Evolutionary conservation across 2,797 vertebrate genomes (phyloP).

Genomic region (Pipistrellus nathusii): DNA sequence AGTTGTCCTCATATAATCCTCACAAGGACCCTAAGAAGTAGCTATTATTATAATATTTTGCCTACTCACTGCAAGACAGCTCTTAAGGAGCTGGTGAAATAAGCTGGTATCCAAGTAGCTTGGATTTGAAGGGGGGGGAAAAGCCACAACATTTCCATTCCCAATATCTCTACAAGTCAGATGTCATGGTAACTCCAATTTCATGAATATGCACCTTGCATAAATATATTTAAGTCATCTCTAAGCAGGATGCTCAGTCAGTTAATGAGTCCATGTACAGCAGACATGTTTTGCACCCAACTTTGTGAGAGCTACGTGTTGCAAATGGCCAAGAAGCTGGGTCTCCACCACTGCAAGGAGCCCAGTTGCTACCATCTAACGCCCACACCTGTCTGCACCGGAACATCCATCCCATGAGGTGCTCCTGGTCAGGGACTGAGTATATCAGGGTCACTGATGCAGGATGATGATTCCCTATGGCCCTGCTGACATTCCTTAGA

Average conservation of each 20-base stretch:
- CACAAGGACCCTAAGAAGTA: not conserved
- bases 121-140: not conserved
- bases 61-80: not conserved
- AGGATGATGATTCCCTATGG: not conserved
- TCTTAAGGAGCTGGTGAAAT: not conserved
- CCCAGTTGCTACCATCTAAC: not conserved
- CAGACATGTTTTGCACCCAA: not conserved
- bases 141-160: not conserved
- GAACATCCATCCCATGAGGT: not conserved
- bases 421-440: not conserved
- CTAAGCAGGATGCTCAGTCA: not conserved
- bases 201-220: not conserved
- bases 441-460: fast-evolving
- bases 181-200: not conserved
- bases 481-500: not conserved
- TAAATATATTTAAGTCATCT: constrained; percentile 24
- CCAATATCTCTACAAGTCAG: not conserved
- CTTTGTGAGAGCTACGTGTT: not conserved
- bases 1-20: not conserved
- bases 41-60: not conserved
- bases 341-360: not conserved
- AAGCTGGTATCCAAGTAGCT: not conserved
- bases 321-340: no score
- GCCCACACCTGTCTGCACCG: not conserved
- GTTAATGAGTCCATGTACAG: not conserved